Evolutionary conservation across 2,797 vertebrate species (phyloP), one percentile per base, ranked within the genome.

Genomic region (Dromococcyx pavoninus): DNA sequence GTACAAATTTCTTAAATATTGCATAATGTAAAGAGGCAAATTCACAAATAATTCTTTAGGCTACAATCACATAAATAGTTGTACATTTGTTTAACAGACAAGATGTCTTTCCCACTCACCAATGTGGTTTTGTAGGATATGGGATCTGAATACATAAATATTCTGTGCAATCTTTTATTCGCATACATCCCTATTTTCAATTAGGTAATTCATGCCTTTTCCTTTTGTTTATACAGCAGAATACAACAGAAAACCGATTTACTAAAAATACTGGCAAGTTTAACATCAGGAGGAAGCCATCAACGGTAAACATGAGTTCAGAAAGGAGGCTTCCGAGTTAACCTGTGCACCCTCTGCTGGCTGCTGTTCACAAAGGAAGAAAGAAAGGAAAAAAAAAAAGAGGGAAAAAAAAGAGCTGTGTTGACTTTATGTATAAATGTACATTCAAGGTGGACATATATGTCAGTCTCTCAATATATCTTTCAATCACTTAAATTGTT

Each of bases 261-360:
- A 76, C 8, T 44, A 32, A 84, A 86, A 27, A 50, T 86, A 13
- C 32, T 54, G 44, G 41, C 33, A 65, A 61, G 24, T 48, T 61
- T 21, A 77, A 50, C 24, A 15, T 25, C 18, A 72, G 51, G 50
- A 88, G 64, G 67, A 86, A 67, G 54, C 16, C 81, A 69, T 65
- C 60, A 48, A 28, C 9, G 30, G 17, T 27, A 64, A 84, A 69
- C 23, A 22, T 25, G 0, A 77, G 87, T 32, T 73, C 61, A 12
- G 44, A 61, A 91, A 75, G 25, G 28, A 46, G 32, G 25, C 28
- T 43, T 94, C 65, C 74, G 28, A 1, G 5, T 30, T 87, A 78
- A 56, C n/a, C 62, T 33, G 66, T 30, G 70, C 95, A 80, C 97
- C 97, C 97, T 96, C 97, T 98, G 96, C 96, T 96, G 97, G 97